A percentile compares a stretch with the other conserved stretches of the same genome.
phyloP scores from a whole-genome alignment of 2,797 vertebrate genomes.

The Pseudomugil tenellus region DNA sequence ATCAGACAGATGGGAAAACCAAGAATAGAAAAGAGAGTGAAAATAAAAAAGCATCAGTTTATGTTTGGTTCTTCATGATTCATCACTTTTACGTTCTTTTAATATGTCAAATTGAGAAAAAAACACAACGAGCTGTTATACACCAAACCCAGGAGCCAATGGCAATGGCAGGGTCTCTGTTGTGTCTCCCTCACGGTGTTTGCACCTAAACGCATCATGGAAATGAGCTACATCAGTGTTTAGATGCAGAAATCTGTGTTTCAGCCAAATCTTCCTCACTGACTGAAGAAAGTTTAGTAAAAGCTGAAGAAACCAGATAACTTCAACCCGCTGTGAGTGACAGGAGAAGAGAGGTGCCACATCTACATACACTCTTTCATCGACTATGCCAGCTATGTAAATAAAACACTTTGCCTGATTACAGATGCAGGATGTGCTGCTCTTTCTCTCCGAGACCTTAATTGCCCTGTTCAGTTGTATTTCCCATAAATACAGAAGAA shows the following conservation, averaged over 20 bases:
- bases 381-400: slow-evolving; percentile 52
- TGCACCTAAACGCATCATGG: too few species aligned
- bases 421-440: slow-evolving; percentile 71
- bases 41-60: slow-evolving; percentile 19
- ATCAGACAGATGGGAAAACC: slow-evolving; percentile 44
- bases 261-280: not conserved
- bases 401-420: slow-evolving; percentile 66
- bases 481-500: slow-evolving; percentile 76
- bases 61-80: slow-evolving; percentile 23
- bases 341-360: slow-evolving; percentile 41
- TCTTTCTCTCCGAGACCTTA: slow-evolving; percentile 72
- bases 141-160: too few species aligned
- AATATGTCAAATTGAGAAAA: not conserved
- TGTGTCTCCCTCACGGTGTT: too few species aligned
- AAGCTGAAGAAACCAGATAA: slow-evolving; percentile 24
- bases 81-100: slow-evolving; percentile 19
- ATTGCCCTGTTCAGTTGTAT: slow-evolving; percentile 73
- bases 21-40: slow-evolving; percentile 26
- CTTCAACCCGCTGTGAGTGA: slow-evolving; percentile 9
- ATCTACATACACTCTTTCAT: slow-evolving; percentile 37
- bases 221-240: not conserved
- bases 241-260: not conserved
- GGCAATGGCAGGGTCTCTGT: too few species aligned
- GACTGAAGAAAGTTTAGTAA: not conserved
- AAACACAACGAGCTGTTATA: not conserved